These are phyloP conservation scores for Acropternis orthonyx DNA, from an alignment of 2,797 vertebrate species.

Conservation along the genomic window DNA sequence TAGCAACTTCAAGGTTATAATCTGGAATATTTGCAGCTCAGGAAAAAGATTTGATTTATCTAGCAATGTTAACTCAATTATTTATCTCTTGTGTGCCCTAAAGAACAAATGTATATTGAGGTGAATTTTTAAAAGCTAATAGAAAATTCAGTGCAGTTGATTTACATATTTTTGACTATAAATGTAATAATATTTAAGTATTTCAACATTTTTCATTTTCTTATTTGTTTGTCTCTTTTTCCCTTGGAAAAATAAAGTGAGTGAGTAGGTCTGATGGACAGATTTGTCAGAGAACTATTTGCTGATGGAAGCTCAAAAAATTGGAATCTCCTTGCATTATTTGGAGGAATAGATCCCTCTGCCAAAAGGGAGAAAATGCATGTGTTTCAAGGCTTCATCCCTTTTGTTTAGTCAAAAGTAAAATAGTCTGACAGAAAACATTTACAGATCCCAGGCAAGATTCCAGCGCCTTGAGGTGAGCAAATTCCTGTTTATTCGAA, in stretches of 20 bases:
- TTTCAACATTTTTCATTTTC: neutral
- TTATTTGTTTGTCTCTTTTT: neutral
- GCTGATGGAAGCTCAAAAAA: neutral
- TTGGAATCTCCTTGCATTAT: neutral
- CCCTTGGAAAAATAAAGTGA: slow-evolving; percentile 41
- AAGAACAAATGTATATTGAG: slow-evolving; percentile 50
- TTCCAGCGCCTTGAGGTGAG: neutral
- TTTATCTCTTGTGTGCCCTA: slow-evolving; percentile 30
- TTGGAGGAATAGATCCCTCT: neutral
- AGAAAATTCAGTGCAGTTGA: slow-evolving; percentile 24
- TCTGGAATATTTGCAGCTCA: slow-evolving; percentile 27
- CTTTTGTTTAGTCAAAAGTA: neutral
- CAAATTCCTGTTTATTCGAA: neutral
- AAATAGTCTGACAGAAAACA: neutral
- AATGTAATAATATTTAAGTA: slow-evolving; percentile 53
- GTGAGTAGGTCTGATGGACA: neutral
- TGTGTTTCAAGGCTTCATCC: neutral
- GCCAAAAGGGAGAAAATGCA: neutral
- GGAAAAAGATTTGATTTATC: slow-evolving; percentile 38
- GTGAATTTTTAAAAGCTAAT: slow-evolving; percentile 49
- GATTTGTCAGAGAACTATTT: neutral
- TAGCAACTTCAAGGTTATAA: neutral
- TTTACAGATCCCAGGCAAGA: neutral
- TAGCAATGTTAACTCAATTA: neutral
- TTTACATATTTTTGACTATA: slow-evolving; percentile 5